phyloP scores from a whole-genome alignment of 2,797 vertebrate genomes.

The Rhinogobio ventralis region DNA sequence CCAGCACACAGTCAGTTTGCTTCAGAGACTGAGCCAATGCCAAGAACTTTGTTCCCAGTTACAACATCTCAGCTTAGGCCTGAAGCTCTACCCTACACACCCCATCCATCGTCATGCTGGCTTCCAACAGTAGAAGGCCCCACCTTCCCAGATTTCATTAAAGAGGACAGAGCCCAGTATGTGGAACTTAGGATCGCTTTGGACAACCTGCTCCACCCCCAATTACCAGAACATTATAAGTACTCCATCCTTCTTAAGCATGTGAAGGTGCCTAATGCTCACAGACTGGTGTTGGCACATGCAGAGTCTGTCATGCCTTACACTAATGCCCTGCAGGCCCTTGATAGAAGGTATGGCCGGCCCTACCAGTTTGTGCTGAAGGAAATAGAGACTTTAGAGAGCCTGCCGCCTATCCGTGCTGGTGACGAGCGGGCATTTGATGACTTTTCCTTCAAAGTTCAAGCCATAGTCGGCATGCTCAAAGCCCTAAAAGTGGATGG shows the following conservation, averaged over 20 bases:
- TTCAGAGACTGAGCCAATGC: slow-evolving; percentile 9
- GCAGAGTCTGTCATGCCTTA: not conserved
- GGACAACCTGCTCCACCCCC: not conserved
- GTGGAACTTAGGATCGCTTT: not conserved
- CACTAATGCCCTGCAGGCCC: not conserved
- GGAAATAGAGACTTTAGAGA: not conserved
- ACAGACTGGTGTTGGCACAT: not conserved
- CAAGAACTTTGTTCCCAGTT: not conserved
- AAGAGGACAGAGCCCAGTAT: slow-evolving; percentile 10
- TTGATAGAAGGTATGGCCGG: not conserved
- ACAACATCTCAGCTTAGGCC: not conserved
- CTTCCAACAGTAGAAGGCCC: not conserved
- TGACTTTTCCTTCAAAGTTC: not conserved
- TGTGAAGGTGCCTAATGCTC: not conserved
- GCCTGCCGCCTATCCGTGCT: not conserved
- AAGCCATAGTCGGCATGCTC: not conserved
- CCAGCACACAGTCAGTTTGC: not conserved
- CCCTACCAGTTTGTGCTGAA: not conserved
- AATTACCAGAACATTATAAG: not conserved
- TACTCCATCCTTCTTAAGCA: not conserved
- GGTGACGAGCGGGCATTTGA: slow-evolving; percentile 7
- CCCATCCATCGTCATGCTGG: not conserved
- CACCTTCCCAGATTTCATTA: not conserved
- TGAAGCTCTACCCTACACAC: not conserved
- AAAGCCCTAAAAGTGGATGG: not conserved